Conservation (phyloP, 2,113 vertebrate species). For the Podocnemis expansa region DNA sequence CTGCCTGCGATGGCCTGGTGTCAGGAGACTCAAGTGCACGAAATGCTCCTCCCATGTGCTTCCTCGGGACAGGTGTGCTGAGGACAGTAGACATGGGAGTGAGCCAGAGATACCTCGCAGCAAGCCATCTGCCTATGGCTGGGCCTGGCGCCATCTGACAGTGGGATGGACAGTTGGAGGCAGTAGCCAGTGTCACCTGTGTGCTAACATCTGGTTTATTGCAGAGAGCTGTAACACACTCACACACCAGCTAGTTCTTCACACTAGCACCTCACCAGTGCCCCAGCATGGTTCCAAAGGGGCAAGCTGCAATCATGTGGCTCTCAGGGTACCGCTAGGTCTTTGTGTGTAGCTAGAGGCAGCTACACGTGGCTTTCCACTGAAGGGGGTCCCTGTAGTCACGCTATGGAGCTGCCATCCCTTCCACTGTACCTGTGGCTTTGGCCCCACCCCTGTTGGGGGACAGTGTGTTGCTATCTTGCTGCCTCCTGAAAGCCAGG, state of each 20-base stretch:
- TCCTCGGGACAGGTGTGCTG: no score
- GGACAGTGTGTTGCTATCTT: background rate
- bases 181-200: background rate
- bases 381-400: background rate
- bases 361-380: background rate
- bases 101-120: background rate
- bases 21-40: background rate
- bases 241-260: no score
- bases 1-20: no score
- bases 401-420: background rate
- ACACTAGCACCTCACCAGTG: background rate
- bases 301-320: background rate
- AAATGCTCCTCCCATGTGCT: background rate
- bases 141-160: no score
- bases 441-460: rapidly evolving
- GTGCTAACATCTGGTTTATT: background rate
- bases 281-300: background rate
- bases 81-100: background rate
- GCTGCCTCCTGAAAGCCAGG: background rate
- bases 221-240: background rate
- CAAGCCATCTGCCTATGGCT: no score
- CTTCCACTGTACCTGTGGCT: rapidly evolving
- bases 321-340: no score
- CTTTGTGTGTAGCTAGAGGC: background rate
- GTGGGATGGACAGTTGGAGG: background rate